A percentile compares a stretch with the other conserved stretches of the same genome.
phyloP scores from a whole-genome alignment of 1,140 invertebrate genomes.

The Anthonomus grandis region DNA sequence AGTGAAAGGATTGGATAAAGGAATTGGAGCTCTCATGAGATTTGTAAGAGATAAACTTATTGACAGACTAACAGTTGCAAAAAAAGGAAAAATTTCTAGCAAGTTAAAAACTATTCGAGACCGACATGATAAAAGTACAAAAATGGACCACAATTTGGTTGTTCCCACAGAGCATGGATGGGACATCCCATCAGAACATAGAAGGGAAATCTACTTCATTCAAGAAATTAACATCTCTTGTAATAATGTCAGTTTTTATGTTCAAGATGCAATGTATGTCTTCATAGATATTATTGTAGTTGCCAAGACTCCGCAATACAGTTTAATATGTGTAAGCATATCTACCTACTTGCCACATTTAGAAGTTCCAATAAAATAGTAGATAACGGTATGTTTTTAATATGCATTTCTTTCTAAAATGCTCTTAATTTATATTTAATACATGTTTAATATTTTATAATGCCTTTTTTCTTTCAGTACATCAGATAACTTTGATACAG shows the following conservation, averaged over 20 bases:
- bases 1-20: slow-evolving; percentile 15
- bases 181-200: slow-evolving; percentile 6
- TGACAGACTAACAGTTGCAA: not conserved
- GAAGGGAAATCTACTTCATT: slow-evolving; percentile 6
- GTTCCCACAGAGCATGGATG: not conserved
- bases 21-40: slow-evolving; percentile 7
- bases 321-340: slow-evolving; percentile 28
- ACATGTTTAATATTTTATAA: no score
- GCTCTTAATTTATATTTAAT: no score
- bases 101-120: slow-evolving; percentile 5
- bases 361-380: no score
- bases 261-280: slow-evolving; percentile 15
- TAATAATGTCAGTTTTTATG: slow-evolving; percentile 15
- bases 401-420: no score
- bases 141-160: slow-evolving; percentile 7
- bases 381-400: no score
- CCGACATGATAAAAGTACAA: slow-evolving; percentile 11
- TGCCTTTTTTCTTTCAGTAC: no score
- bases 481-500: no score
- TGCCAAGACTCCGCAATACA: slow-evolving; percentile 17
- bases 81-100: slow-evolving; percentile 17
- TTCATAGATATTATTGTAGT: slow-evolving; percentile 21
- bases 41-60: slow-evolving; percentile 22
- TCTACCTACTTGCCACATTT: slow-evolving; percentile 11
- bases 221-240: slow-evolving; percentile 7